Evolutionary conservation across 2,888 invertebrate species (phyloP).

Genomic region (Synergus umbraculus): DNA sequence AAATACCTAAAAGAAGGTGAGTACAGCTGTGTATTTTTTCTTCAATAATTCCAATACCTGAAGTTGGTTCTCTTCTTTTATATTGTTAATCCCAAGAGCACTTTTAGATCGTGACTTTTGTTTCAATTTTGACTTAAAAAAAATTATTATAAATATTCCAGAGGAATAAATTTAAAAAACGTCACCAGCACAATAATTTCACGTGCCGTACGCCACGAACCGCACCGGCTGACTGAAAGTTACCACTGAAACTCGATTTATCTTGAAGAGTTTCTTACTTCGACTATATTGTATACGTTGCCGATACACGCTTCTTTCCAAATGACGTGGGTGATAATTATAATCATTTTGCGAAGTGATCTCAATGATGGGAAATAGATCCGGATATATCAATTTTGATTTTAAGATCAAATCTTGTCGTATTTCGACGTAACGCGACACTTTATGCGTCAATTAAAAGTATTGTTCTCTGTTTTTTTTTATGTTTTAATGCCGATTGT

Average conservation of each 20-base stretch:
- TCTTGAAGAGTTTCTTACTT: background rate
- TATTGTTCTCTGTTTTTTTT: no score
- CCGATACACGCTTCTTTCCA: conserved; percentile 18
- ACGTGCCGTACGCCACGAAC: conserved; percentile 5
- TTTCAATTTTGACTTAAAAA: background rate
- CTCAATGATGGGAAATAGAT: background rate
- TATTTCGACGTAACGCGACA: background rate
- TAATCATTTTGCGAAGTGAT: conserved; percentile 7
- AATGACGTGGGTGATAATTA: conserved; percentile 24
- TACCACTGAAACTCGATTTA: background rate
- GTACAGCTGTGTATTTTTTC: conserved; percentile 24
- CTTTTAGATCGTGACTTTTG: background rate
- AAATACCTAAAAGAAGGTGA: conserved; percentile 35
- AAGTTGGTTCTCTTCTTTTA: background rate
- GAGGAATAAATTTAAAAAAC: background rate
- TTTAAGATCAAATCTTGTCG: background rate
- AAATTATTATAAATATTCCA: background rate
- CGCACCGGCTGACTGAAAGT: conserved; percentile 37
- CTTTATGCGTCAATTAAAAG: no score
- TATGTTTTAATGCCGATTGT: no score
- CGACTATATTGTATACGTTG: background rate
- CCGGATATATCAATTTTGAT: background rate
- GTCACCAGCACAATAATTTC: background rate
- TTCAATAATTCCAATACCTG: background rate
- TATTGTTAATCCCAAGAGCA: conserved; percentile 11